phyloP scores from a whole-genome alignment of 2,113 vertebrate genomes.

The Macquaria australasica region DNA sequence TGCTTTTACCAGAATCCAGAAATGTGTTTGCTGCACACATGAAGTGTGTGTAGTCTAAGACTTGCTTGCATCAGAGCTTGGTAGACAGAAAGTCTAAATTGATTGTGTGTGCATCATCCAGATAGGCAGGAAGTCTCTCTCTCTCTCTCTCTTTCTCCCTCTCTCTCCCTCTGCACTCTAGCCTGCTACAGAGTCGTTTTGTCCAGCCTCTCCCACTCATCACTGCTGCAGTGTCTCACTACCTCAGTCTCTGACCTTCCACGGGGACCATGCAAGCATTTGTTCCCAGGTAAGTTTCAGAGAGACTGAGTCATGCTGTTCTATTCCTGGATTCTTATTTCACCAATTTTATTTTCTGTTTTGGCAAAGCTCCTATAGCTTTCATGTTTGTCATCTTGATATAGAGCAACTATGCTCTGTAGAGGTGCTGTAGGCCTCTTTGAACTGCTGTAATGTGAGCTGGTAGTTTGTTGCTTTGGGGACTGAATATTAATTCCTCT shows the following conservation, averaged over 20 bases:
- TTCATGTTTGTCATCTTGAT: constrained; percentile 34
- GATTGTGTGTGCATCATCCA: constrained; percentile 64
- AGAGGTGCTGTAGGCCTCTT: constrained; percentile 41
- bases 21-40: constrained; percentile 9
- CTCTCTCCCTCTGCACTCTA: constrained; percentile 22
- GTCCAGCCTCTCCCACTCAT: constrained; percentile 66
- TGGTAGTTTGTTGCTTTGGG: constrained; percentile 14
- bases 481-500: constrained; percentile 8
- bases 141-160: constrained; percentile 26
- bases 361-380: constrained; percentile 9
- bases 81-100: constrained; percentile 46
- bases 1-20: not conserved
- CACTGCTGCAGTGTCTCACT: constrained; percentile 69
- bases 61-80: constrained; percentile 50
- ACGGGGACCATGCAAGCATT: constrained; percentile 79
- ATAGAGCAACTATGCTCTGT: not conserved
- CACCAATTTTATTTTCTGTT: not conserved
- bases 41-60: not conserved
- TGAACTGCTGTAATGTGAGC: constrained; percentile 24
- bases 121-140: constrained; percentile 55
- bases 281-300: constrained; percentile 78
- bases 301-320: constrained; percentile 19
- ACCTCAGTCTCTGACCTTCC: constrained; percentile 68
- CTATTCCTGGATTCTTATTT: constrained; percentile 31
- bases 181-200: constrained; percentile 42